These are phyloP conservation scores for Furnarius figulus DNA, from an alignment of 2,113 vertebrate species.

Conservation along the genomic window DNA sequence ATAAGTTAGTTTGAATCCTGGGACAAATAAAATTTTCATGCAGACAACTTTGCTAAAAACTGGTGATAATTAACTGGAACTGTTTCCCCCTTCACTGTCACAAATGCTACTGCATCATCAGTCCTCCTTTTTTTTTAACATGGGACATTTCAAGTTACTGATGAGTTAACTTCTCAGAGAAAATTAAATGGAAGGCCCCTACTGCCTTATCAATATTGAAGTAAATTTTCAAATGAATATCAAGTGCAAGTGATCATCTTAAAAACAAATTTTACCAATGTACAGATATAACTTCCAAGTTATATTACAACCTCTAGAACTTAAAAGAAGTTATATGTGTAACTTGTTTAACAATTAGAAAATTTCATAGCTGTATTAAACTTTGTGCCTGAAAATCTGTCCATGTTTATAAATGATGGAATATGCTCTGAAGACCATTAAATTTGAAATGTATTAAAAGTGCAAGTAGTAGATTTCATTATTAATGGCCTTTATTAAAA, in stretches of 20 bases:
- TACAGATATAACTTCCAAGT: background rate
- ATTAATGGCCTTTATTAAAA: background rate
- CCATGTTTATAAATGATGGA: background rate
- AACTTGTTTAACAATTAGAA: background rate
- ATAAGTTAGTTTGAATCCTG: background rate
- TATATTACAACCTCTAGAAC: fast-evolving
- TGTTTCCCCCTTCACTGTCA: background rate
- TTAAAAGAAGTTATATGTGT: background rate
- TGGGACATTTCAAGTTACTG: background rate
- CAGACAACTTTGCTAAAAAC: background rate
- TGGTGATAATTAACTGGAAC: background rate
- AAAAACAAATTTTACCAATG: background rate
- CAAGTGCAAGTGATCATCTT: background rate
- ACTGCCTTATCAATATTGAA: background rate
- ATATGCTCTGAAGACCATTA: background rate
- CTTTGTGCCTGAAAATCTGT: background rate
- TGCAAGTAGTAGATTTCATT: background rate
- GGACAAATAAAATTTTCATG: background rate
- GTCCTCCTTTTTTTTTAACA: background rate
- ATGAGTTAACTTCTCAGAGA: background rate
- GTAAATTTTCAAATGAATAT: background rate
- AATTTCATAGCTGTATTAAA: background rate
- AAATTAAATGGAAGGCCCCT: background rate
- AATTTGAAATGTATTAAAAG: background rate
- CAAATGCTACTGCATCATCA: background rate